Percentiles rank a stretch among this genome's conserved stretches.
Evolutionary conservation across 2,888 invertebrate species (phyloP).

Genomic region (Microctonus brassicae): DNA sequence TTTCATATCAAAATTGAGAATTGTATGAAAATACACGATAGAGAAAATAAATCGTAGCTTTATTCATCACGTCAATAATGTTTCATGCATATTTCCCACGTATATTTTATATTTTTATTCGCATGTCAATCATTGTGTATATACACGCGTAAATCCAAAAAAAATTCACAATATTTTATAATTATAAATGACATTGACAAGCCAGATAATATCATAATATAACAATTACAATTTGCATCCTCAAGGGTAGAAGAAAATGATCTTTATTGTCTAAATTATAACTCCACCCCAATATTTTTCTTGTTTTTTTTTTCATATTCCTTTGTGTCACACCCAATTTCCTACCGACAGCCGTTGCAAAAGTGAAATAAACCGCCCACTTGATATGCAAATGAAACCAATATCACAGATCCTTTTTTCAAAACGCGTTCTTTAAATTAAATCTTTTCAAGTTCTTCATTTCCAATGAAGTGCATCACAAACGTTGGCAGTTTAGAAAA

Average conservation of each 20-base stretch:
- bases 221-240: no score
- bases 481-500: not conserved
- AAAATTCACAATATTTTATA: not conserved
- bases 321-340: constrained; percentile 49
- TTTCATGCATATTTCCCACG: constrained; percentile 10
- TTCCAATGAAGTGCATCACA: not conserved
- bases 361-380: constrained; percentile 57
- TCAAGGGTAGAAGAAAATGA: no score
- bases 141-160: no score
- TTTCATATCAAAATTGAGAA: constrained; percentile 30
- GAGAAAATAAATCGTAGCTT: constrained; percentile 37
- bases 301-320: no score
- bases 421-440: not conserved
- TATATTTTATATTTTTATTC: no score
- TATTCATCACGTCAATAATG: constrained; percentile 29
- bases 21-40: constrained; percentile 33
- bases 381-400: constrained; percentile 60
- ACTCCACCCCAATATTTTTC: not conserved
- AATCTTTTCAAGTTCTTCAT: not conserved
- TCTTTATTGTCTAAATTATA: constrained; percentile 13
- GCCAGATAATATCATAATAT: not conserved
- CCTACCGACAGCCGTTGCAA: constrained; percentile 55
- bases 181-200: not conserved
- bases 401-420: constrained; percentile 54
- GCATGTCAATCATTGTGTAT: no score